A percentile compares a stretch with the other conserved stretches of the same genome.
Evolutionary conservation across 23 tunicate genomes (phyloP).

Genomic region (Ciona savignyi): DNA sequence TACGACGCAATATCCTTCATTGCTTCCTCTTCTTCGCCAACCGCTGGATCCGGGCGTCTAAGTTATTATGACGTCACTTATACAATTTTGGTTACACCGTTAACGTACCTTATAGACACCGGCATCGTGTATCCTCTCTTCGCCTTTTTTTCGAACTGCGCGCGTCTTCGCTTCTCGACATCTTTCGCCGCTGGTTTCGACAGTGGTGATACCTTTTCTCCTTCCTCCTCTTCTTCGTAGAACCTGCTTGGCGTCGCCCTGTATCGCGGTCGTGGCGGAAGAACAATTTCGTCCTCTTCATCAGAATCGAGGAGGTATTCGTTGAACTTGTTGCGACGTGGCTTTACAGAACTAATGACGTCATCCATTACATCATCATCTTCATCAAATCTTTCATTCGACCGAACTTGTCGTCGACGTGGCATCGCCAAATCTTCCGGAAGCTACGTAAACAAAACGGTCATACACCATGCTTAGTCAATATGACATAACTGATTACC

Average conservation of each 20-base stretch:
- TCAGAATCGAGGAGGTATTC: too few species aligned
- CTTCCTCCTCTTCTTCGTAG: background rate
- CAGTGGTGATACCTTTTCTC: too few species aligned
- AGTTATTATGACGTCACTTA: too few species aligned
- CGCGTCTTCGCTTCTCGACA: too few species aligned
- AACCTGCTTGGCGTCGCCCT: background rate
- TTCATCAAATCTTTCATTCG: background rate
- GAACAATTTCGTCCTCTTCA: background rate
- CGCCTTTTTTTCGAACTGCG: background rate
- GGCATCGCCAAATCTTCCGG: background rate
- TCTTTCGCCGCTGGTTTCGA: too few species aligned
- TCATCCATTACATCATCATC: constrained; percentile 21
- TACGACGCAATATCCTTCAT: constrained; percentile 39
- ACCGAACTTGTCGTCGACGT: background rate
- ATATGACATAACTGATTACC: too few species aligned
- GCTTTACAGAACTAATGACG: background rate
- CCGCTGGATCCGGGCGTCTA: constrained; percentile 31
- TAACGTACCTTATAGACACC: constrained; percentile 29
- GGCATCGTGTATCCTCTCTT: constrained; percentile 20
- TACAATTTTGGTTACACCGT: too few species aligned
- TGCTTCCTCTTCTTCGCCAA: constrained; percentile 48
- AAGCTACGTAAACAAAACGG: too few species aligned
- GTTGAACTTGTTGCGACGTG: background rate
- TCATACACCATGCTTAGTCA: too few species aligned
- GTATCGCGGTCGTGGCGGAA: background rate